Conservation (phyloP, 2,113 vertebrate genomes). For the Microcebus murinus region DNA sequence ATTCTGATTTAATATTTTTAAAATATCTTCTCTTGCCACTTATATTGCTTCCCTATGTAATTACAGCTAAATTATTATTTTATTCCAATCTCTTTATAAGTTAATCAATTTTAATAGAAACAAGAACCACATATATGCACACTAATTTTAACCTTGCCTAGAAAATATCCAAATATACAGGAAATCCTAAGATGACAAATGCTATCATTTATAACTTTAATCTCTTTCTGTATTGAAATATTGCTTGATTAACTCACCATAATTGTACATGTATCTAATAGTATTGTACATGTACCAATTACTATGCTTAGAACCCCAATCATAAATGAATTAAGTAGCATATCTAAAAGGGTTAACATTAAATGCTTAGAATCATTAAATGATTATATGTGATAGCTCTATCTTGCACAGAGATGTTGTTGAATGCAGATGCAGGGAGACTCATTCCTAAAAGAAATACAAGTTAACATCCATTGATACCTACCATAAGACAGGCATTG, state of each 20-base stretch:
- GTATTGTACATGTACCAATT: neutral
- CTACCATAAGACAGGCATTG: neutral
- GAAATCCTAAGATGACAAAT: neutral
- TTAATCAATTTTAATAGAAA: constrained; percentile 48
- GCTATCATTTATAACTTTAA: neutral
- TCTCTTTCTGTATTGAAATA: constrained; percentile 3
- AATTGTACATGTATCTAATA: neutral
- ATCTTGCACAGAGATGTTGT: neutral
- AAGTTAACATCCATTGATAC: neutral
- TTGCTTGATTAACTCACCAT: neutral
- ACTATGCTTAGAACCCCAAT: neutral
- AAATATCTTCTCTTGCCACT: constrained; percentile 6
- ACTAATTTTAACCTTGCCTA: constrained; percentile 9
- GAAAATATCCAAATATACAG: neutral
- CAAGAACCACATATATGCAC: neutral
- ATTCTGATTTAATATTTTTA: constrained; percentile 15
- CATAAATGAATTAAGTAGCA: constrained; percentile 15
- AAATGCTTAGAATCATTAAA: constrained; percentile 39
- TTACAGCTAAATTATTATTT: neutral
- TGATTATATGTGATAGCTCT: neutral
- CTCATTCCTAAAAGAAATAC: neutral
- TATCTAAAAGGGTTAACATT: neutral
- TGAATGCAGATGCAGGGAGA: constrained; percentile 46
- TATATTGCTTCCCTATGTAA: constrained; percentile 5
- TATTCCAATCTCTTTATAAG: constrained; percentile 27